Conservation (phyloP, 2,888 invertebrate species). For the Ligdia adustata region DNA sequence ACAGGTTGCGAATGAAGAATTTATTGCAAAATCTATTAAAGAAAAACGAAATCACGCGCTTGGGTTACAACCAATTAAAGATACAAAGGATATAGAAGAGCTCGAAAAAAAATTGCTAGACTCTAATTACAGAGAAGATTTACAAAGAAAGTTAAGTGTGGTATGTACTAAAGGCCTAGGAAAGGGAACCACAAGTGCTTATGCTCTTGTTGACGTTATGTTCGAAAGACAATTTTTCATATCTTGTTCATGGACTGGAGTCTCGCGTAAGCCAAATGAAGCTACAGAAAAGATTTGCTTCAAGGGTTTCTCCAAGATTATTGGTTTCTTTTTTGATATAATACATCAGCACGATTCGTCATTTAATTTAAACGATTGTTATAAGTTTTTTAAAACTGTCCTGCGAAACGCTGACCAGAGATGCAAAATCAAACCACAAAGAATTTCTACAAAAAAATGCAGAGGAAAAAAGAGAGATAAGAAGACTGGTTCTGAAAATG, state of each 20-base stretch:
- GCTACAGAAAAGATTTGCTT: not conserved
- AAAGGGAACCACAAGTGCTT: not conserved
- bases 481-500: not conserved
- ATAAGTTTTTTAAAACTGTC: not conserved
- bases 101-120: not conserved
- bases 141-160: not conserved
- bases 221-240: not conserved
- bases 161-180: not conserved
- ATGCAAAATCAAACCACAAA: not conserved
- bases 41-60: not conserved
- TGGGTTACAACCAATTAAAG: not conserved
- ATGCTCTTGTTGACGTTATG: too few species aligned
- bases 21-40: not conserved
- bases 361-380: not conserved
- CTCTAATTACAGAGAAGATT: not conserved
- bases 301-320: not conserved
- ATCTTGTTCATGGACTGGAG: slow-evolving; percentile 1
- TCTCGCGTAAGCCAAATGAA: not conserved
- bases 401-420: not conserved
- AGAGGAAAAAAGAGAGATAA: not conserved
- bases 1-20: not conserved
- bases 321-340: not conserved
- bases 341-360: not conserved
- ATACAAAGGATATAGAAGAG: not conserved
- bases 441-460: not conserved